These are phyloP conservation scores for Entomobrya proxima DNA, from an alignment of 2,888 invertebrate genomes.

Conservation along the genomic window DNA sequence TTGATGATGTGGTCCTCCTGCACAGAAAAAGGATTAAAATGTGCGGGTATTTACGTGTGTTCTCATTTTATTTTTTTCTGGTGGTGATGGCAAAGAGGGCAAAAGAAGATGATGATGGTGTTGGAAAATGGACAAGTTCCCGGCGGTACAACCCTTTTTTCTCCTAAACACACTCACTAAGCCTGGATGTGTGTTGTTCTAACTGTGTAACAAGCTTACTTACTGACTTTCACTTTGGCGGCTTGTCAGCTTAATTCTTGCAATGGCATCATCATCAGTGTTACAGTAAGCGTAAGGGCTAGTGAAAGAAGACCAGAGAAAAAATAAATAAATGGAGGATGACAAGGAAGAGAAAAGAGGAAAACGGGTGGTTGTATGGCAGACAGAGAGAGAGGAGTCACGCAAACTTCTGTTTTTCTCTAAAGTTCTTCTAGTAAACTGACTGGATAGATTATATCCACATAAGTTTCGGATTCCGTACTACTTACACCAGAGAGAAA, in stretches of 20 bases:
- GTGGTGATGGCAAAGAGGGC: not conserved
- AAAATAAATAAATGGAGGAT: constrained; percentile 29
- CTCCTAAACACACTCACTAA: not conserved
- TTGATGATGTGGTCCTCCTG: not conserved
- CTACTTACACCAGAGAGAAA: not conserved
- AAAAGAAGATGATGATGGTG: no score
- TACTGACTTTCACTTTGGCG: constrained; percentile 29
- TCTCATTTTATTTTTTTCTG: not conserved
- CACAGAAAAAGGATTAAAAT: constrained; percentile 1
- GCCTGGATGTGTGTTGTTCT: not conserved
- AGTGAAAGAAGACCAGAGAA: no score
- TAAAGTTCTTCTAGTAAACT: not conserved
- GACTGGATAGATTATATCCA: not conserved
- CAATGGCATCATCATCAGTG: not conserved
- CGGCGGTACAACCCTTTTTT: no score
- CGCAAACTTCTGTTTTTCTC: constrained; percentile 29
- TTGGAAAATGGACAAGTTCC: constrained; percentile 42
- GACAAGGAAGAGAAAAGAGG: constrained; percentile 35
- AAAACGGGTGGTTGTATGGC: no score
- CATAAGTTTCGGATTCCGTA: not conserved
- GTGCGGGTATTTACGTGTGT: not conserved
- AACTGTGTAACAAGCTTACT: not conserved
- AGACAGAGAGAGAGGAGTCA: constrained; percentile 37
- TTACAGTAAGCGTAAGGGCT: constrained; percentile 1
- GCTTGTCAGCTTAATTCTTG: constrained; percentile 34